Percentiles rank a stretch among this genome's conserved stretches.
Evolutionary conservation across 2,113 vertebrate species (phyloP).

Genomic region (Climacteris rufus): DNA sequence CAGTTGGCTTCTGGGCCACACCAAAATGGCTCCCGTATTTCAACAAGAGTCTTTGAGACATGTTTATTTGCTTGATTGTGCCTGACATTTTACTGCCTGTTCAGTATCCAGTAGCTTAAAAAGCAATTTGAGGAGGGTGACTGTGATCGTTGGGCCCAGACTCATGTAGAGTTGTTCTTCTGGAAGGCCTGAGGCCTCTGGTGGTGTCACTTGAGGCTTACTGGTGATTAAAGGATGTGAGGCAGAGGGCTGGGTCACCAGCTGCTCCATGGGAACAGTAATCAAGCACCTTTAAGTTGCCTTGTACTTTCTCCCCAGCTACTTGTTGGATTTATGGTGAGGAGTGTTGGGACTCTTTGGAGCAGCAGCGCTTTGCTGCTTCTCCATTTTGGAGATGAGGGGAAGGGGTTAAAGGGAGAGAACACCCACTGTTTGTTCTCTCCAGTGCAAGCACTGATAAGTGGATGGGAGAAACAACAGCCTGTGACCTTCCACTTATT

Average conservation of each 20-base stretch:
- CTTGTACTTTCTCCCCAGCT: not conserved
- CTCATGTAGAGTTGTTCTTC: not conserved
- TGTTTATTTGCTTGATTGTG: not conserved
- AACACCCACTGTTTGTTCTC: slow-evolving; percentile 36
- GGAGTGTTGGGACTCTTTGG: not conserved
- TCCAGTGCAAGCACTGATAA: slow-evolving; percentile 29
- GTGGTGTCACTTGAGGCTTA: not conserved
- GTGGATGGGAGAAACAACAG: slow-evolving; percentile 34
- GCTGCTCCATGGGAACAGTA: not conserved
- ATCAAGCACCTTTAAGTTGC: not conserved
- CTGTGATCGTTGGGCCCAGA: not conserved
- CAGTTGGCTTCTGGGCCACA: fast-evolving
- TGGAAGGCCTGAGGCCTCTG: not conserved
- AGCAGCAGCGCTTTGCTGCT: not conserved
- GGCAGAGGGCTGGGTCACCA: not conserved
- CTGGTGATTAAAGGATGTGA: not conserved
- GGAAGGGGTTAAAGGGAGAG: slow-evolving; percentile 15
- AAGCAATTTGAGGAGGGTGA: not conserved
- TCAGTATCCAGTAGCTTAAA: not conserved
- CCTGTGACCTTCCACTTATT: slow-evolving; percentile 36
- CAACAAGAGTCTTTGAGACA: not conserved
- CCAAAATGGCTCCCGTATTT: not conserved
- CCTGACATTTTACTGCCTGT: not conserved
- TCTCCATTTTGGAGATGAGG: not conserved
- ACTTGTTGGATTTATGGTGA: fast-evolving